Percentiles rank a stretch among this genome's conserved stretches.
These are phyloP conservation scores for Sebastes schlegelii DNA, from an alignment of 2,113 vertebrate genomes.

Conservation along the genomic window DNA sequence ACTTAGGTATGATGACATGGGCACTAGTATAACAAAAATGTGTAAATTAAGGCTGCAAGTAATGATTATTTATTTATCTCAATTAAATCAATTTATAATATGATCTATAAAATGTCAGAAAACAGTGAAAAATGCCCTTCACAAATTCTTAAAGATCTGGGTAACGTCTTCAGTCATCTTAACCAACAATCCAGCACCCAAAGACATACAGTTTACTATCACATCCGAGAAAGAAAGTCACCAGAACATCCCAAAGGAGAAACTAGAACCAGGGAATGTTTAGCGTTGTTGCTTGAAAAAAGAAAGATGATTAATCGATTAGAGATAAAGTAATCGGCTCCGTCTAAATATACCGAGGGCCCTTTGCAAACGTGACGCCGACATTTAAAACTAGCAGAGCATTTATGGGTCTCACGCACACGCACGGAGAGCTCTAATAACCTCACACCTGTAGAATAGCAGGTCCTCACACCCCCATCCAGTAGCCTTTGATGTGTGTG, in stretches of 20 bases:
- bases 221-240: background rate
- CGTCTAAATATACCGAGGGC: background rate
- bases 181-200: background rate
- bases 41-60: background rate
- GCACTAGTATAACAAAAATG: too few relatives aligned
- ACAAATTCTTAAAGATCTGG: too few relatives aligned
- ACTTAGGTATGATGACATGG: too few relatives aligned
- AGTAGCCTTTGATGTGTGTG: conserved; percentile 67
- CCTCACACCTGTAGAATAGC: conserved; percentile 77
- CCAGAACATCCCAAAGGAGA: background rate
- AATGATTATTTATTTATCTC: background rate
- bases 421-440: conserved; percentile 49
- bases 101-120: too few relatives aligned
- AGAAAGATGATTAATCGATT: background rate
- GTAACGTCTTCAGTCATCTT: background rate
- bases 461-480: conserved; percentile 68
- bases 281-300: background rate
- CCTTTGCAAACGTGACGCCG: conserved; percentile 11
- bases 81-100: background rate
- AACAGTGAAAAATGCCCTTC: too few relatives aligned
- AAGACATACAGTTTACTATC: background rate
- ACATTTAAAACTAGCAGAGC: conserved; percentile 14
- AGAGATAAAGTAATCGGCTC: background rate
- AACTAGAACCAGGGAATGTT: background rate
- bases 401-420: conserved; percentile 16